Evolutionary conservation across 2,797 vertebrate genomes (phyloP).

Genomic region (Capromys pilorides): DNA sequence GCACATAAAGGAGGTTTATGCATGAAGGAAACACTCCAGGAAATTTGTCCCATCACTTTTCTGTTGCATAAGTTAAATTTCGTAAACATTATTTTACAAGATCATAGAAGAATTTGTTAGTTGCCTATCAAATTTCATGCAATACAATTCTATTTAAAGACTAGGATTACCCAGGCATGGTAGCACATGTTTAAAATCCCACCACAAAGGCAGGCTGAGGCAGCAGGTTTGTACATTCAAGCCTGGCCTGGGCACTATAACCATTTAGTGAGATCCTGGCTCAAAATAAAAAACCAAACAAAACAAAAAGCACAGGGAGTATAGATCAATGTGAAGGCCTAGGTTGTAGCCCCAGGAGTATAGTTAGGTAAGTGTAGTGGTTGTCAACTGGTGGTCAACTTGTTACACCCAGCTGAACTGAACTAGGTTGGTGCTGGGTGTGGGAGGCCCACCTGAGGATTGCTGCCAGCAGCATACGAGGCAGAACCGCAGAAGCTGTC

Average conservation of each 20-base stretch:
- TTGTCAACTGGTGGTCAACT: too few species aligned
- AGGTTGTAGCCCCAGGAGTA: not conserved
- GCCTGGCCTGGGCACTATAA: not conserved
- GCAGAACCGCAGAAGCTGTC: too few species aligned
- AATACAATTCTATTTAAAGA: not conserved
- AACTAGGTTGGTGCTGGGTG: too few species aligned
- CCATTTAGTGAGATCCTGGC: not conserved
- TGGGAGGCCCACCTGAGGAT: too few species aligned
- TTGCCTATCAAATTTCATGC: not conserved
- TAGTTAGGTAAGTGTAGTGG: not conserved
- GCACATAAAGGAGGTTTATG: not conserved
- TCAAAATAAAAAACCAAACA: not conserved
- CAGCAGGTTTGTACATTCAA: not conserved
- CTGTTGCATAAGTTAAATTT: not conserved
- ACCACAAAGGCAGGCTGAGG: not conserved
- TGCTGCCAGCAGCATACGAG: too few species aligned
- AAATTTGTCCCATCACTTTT: not conserved
- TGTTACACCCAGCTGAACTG: too few species aligned
- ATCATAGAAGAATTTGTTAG: not conserved
- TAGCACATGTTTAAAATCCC: not conserved
- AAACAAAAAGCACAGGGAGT: not conserved
- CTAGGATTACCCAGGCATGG: not conserved
- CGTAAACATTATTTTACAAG: not conserved
- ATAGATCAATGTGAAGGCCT: not conserved
- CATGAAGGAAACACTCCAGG: not conserved